Base-by-base conservation (phyloP, 2,113 vertebrate species). In the Cranoglanis bouderius region DNA sequence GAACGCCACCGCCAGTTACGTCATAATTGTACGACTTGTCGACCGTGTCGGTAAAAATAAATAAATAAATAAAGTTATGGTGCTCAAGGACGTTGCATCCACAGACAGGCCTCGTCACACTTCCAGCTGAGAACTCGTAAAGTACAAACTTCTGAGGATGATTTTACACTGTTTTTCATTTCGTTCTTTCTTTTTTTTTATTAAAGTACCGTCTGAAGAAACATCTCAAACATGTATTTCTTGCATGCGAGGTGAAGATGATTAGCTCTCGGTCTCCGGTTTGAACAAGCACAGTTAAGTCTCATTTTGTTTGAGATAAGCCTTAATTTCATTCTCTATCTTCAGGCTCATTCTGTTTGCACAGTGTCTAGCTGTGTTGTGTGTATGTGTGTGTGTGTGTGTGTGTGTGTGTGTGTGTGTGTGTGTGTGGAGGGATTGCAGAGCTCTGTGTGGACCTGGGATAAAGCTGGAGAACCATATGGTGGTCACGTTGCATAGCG, bases 361-460 rank as follows among this genome's bases (percentile, higher is more conserved):
- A 29, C 26, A 86, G 85, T 38, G 10, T 65, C 40, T 49, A n/a
- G 51, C 61, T 49, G 61, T 85, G 83, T 29, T 72, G 46, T 75
- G 38, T 75, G 72, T 43, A 35, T 74, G 70, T 74, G 70, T 74
- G 70, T 72, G 35, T 72, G 75, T 51, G 49, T 80, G 46, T 80
- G 77, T 53, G 77, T 77, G 74, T 77, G 74, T 77, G 10, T 81
- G 77, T 81, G 77, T 81, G 77, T 82, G 29, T 35, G n/a, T 53
- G 57, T 40, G 29, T n/a, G 53, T 19, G n/a, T 63, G 5, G 72
- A 86, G 85, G 59, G 35, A 61, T 78, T 86, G 67, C 51, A 29
- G 70, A 29, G 35, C 51, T 85, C 32, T 40, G 51, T 57, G 49
- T 40, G 49, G 67, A 40, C 35, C 67, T 74, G 84, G 49, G 49